Evolutionary conservation across 2,113 vertebrate genomes (phyloP), one percentile per base, ranked within the genome.

Genomic region (Lagopus leucura): DNA sequence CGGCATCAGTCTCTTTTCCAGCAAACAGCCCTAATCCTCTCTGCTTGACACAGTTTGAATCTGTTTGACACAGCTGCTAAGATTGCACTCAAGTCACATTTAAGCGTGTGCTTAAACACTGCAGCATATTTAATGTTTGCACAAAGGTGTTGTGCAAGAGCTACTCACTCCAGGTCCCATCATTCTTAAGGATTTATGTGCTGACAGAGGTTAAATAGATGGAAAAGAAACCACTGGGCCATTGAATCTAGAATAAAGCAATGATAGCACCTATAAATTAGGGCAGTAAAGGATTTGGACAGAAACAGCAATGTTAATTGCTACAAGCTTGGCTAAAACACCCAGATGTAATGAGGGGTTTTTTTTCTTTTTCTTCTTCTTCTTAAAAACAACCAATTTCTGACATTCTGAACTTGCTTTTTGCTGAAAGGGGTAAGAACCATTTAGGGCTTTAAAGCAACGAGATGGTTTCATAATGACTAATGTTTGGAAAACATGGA

Each of bases 121-220:
- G 14, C 34, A 15, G 7, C 1, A 30, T 30, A 28, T 21, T 75
- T 11, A 28, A 74, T 36, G 40, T 32, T 38, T 21, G 54, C 18
- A 52, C 25, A 60, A 25, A 40, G 28, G 54, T 13, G 21, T 1
- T 27, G 17, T 65, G 14, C 10, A 12, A 55, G 28, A 54, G 57
- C n/a, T 42, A 8, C 1, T 1, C 11, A 3, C 25, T 32, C 34
- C 45, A 42, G 47, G 32, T 32, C 28, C 34, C 43, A 32, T 50
- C 78, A 74, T 3, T 64, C 15, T 11, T 52, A 40, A 50, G 45
- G 72, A 45, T 63, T 80, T 27, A 32, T 21, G 72, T 55, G 67
- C 47, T 88, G 55, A 67, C 55, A 89, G 72, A 91, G 71, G 58
- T 82, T 89, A 93, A 90, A 87, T 8, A 50, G 73, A 75, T 72